Conservation (phyloP, 2,113 vertebrate species). For the Neoarius graeffei region DNA sequence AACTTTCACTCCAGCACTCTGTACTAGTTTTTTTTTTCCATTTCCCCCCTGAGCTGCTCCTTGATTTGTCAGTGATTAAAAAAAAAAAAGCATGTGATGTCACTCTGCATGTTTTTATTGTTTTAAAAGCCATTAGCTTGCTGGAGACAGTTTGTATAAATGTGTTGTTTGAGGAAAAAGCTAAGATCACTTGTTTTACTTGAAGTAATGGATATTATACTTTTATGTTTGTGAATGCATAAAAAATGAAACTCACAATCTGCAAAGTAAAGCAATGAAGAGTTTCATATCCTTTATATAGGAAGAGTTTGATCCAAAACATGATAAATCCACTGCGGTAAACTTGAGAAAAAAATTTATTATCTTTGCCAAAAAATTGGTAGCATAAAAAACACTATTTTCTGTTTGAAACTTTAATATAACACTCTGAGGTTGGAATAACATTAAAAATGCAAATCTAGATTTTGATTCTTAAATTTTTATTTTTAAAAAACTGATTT, state of each 20-base stretch:
- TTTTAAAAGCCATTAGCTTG: neutral
- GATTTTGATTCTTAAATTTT: too few species aligned
- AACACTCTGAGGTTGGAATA: too few species aligned
- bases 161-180: neutral
- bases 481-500: too few species aligned
- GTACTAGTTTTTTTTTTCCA: neutral
- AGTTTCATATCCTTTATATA: too few species aligned
- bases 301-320: too few species aligned
- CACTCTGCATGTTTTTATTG: neutral
- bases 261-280: neutral
- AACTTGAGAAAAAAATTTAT: too few species aligned
- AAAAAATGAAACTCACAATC: neutral
- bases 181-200: neutral
- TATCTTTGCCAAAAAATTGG: too few species aligned
- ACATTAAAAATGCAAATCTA: too few species aligned
- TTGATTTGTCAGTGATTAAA: neutral
- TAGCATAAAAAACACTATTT: too few species aligned
- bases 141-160: neutral
- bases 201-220: too few species aligned
- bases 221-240: neutral
- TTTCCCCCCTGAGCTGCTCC: neutral
- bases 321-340: too few species aligned
- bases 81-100: neutral
- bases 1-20: neutral
- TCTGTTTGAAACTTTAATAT: too few species aligned